phyloP scores from a whole-genome alignment of 2,888 invertebrate genomes.

The Tanytarsus gracilentus region DNA sequence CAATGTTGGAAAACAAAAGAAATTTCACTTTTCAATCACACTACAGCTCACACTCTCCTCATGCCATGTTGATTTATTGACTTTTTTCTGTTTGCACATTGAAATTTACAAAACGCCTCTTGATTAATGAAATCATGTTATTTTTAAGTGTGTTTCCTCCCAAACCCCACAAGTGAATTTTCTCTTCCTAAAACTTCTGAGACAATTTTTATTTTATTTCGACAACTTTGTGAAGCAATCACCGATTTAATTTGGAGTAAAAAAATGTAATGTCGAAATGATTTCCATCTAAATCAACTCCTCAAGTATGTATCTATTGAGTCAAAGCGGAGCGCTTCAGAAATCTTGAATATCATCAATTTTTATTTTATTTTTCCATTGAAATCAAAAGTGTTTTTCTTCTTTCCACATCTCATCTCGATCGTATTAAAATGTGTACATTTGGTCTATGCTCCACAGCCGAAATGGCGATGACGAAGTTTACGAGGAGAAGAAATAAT shows the following conservation, averaged over 20 bases:
- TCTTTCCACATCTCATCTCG: neutral
- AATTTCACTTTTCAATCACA: neutral
- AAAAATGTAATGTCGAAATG: no score
- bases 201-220: no score
- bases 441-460: no score
- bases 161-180: no score
- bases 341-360: constrained; percentile 21
- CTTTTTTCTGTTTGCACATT: constrained; percentile 1
- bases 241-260: neutral
- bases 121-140: no score
- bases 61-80: constrained; percentile 17
- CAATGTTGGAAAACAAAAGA: constrained; percentile 5
- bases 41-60: neutral
- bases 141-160: no score
- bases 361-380: constrained; percentile 5
- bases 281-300: neutral
- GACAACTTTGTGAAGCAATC: constrained; percentile 16
- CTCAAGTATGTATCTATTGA: neutral
- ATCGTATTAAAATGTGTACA: no score
- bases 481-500: constrained; percentile 6
- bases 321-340: no score
- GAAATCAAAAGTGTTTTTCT: constrained; percentile 27
- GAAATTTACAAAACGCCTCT: constrained; percentile 1
- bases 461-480: neutral
- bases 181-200: no score